Base-by-base conservation (phyloP, 2,888 invertebrate genomes). In the Apamea anceps region DNA sequence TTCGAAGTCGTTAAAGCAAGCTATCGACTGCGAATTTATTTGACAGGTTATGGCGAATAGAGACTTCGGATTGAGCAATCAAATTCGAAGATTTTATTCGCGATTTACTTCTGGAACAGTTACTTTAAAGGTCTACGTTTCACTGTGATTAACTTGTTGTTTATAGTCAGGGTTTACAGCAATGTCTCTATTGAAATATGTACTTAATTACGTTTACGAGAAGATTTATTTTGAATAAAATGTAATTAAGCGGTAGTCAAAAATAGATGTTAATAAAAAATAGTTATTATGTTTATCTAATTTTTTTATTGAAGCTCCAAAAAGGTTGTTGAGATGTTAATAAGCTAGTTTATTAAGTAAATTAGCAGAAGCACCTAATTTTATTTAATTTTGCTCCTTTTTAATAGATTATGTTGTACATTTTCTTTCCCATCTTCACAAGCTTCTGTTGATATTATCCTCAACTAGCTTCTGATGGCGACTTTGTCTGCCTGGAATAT, bases 41-140 rank as follows among this genome's bases (percentile, higher is more conserved):
- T 92, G 95, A 94, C 94, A 94, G 93, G 91, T 93, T 94, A 93
- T 92, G 86, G 92, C 91, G 86, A 92, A 92, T 90, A 90, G 89
- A 91, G 90, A 89, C 89, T 89, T 88, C 85, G 89, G 88, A 92
- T 92, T 90, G 91, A 87, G 92, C 89, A 91, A 94, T 94, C 90
- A 93, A 93, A 92, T 84, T 84, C 75, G 66, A 78, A 86, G 91
- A 85, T 77, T 89, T 88, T 81, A 87, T 90, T 88, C 86, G 79
- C 85, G 82, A 91, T 87, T 92, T 88, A 90, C 89, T 89, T 85
- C 84, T 75, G 81, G 25, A 78, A 77, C 77, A 67, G 82, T 82
- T 84, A 74, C 60, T 76, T 75, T 74, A 68, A 68, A 72, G 66
- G 42, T 81, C 72, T 67, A 71, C 74, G 73, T 60, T 80, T 79